phyloP scores from a whole-genome alignment of 1,140 invertebrate species.

The Caenorhabditis remanei region DNA sequence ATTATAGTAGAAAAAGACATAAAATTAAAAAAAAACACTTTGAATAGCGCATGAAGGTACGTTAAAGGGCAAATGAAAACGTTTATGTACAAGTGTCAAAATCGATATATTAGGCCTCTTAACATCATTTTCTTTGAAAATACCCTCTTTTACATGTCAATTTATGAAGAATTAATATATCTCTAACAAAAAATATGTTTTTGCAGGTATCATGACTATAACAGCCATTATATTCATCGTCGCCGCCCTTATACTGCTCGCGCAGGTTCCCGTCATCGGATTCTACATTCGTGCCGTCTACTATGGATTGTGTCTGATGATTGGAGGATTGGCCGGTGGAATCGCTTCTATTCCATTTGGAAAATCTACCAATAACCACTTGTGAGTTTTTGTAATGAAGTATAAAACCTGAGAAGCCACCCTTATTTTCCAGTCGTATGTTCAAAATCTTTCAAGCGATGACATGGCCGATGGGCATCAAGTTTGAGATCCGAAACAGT shows the following conservation, averaged over 20 bases:
- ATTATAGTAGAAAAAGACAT: no score
- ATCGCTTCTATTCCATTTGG: conserved; percentile 58
- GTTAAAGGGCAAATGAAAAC: no score
- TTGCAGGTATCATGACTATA: conserved; percentile 6
- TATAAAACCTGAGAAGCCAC: neutral
- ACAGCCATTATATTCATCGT: neutral
- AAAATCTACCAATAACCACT: conserved; percentile 63
- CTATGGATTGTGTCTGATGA: conserved; percentile 31
- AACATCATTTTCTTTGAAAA: no score
- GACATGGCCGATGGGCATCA: conserved; percentile 47
- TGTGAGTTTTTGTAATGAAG: conserved; percentile 6
- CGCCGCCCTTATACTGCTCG: neutral
- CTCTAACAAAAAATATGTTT: neutral
- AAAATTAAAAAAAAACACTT: no score
- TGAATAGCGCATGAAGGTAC: no score
- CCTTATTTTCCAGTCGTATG: conserved; percentile 57
- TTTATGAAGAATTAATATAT: neutral
- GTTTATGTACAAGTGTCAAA: no score
- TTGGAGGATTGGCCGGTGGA: conserved; percentile 55
- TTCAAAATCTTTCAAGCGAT: conserved; percentile 64
- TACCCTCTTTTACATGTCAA: no score
- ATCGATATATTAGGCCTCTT: no score
- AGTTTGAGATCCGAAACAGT: conserved; percentile 43
- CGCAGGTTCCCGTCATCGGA: conserved; percentile 13
- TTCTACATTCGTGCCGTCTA: conserved; percentile 39